A percentile compares a stretch with the other conserved stretches of the same genome.
Evolutionary conservation across 2,797 vertebrate species (phyloP).

Genomic region (Phyllotis vaccarum): DNA sequence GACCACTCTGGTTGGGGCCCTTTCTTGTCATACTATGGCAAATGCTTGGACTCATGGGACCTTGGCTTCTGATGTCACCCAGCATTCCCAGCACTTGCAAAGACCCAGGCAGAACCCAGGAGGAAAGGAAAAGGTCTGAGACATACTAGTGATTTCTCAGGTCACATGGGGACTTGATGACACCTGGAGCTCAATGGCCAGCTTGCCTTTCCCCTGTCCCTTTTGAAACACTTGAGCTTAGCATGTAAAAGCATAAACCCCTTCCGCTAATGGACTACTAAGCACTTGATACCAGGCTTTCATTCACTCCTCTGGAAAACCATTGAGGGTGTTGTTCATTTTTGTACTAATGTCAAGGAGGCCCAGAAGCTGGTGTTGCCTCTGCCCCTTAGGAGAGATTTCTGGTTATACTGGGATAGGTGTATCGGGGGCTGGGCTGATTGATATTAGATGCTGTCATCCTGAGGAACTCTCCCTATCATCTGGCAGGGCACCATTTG

Average conservation of each 20-base stretch:
- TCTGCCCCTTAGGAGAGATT: neutral
- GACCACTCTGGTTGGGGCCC: neutral
- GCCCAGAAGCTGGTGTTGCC: neutral
- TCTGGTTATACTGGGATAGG: neutral
- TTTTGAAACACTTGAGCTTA: slow-evolving; percentile 7
- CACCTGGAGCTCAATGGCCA: neutral
- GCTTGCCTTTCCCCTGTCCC: neutral
- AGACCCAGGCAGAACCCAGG: neutral
- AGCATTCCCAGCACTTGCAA: neutral
- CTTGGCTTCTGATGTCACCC: neutral
- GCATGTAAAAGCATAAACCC: slow-evolving; percentile 32
- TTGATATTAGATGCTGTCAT: neutral
- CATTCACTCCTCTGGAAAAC: neutral
- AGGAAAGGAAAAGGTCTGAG: slow-evolving; percentile 30
- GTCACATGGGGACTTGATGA: slow-evolving; percentile 45
- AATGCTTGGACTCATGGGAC: neutral
- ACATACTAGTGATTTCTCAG: slow-evolving; percentile 51
- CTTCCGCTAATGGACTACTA: neutral
- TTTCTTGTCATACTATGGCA: neutral
- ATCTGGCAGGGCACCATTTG: neutral
- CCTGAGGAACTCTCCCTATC: no score
- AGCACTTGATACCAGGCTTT: neutral
- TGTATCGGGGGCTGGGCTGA: neutral
- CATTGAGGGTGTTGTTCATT: accelerated
- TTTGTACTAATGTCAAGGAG: neutral